phyloP scores from a whole-genome alignment of 1,140 invertebrate species.

The Trichogramma pretiosum region DNA sequence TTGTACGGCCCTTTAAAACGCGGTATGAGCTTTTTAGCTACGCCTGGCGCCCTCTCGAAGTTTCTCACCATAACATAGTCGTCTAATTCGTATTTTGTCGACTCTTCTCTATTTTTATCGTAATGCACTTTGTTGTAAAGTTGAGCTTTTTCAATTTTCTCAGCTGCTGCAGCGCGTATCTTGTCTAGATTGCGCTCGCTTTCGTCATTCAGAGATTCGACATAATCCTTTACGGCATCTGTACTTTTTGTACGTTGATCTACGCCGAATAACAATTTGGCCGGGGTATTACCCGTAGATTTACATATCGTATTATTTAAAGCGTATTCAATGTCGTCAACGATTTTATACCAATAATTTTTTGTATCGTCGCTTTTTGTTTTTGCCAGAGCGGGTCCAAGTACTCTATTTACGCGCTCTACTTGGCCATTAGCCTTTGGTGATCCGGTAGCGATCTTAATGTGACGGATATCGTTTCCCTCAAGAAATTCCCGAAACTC shows the following conservation, averaged over 20 bases:
- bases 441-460: constrained; percentile 26
- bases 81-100: constrained; percentile 17
- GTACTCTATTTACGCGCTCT: constrained; percentile 26
- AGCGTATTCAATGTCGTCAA: constrained; percentile 24
- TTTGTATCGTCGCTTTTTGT: constrained; percentile 22
- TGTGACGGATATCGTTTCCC: constrained; percentile 27
- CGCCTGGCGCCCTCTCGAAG: constrained; percentile 18
- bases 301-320: constrained; percentile 32
- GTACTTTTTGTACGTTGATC: constrained; percentile 17
- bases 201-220: no score
- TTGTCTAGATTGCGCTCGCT: constrained; percentile 19
- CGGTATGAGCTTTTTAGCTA: constrained; percentile 16
- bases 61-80: constrained; percentile 25
- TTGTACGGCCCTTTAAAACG: constrained; percentile 20
- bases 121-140: constrained; percentile 27
- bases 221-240: constrained; percentile 18
- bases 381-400: constrained; percentile 29
- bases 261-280: constrained; percentile 24
- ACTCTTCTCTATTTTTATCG: constrained; percentile 21
- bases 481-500: constrained; percentile 20
- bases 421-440: constrained; percentile 32
- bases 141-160: constrained; percentile 27
- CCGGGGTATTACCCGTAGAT: constrained; percentile 29
- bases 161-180: constrained; percentile 21
- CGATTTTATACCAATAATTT: constrained; percentile 30